Conservation (phyloP, 2,888 invertebrate species). For the Tipula vernalis region DNA sequence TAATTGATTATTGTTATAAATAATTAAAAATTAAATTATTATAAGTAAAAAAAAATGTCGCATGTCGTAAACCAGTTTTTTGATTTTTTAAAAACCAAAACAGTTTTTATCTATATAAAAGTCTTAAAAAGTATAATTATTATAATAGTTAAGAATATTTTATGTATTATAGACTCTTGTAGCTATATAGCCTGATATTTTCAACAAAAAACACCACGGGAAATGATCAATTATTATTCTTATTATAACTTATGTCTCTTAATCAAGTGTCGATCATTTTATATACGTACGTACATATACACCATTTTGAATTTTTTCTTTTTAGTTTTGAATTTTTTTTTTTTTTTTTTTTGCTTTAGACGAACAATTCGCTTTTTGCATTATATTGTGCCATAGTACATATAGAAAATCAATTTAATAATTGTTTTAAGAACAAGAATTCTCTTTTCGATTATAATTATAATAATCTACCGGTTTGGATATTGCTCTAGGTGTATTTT, state of each 20-base stretch:
- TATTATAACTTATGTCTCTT: slow-evolving; percentile 8
- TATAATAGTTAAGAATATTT: slow-evolving; percentile 5
- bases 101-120: slow-evolving; percentile 5
- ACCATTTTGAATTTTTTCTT: background rate
- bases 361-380: background rate
- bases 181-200: background rate
- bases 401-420: background rate
- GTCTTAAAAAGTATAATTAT: background rate
- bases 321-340: background rate
- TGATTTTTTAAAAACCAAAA: background rate
- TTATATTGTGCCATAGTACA: background rate
- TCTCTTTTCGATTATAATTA: background rate
- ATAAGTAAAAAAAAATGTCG: background rate
- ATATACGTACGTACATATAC: background rate
- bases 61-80: slow-evolving; percentile 6
- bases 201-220: background rate
- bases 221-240: slow-evolving; percentile 9
- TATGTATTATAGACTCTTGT: background rate
- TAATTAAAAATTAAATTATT: background rate
- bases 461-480: background rate
- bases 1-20: slow-evolving; percentile 7
- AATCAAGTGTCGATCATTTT: slow-evolving; percentile 9
- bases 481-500: background rate
- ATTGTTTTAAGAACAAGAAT: background rate
- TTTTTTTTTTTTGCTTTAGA: background rate